A percentile compares a stretch with the other conserved stretches of the same genome.
phyloP scores from a whole-genome alignment of 2,113 vertebrate species.

The Ameiurus melas region DNA sequence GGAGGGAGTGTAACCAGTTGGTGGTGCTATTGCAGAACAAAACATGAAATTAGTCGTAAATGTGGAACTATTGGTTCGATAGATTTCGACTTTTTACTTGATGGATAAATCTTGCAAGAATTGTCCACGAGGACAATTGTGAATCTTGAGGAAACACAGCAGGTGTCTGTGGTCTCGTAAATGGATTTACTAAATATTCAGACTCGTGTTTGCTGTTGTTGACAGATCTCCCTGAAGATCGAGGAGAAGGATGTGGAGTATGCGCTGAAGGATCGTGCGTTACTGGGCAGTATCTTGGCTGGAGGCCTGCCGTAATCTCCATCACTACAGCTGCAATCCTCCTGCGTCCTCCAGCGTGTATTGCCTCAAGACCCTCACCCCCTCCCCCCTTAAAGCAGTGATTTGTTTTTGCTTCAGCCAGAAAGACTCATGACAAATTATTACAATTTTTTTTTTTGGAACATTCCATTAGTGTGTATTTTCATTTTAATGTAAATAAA shows the following conservation, averaged over 20 bases:
- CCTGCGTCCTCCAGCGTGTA: constrained; percentile 49
- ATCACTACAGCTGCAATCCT: constrained; percentile 66
- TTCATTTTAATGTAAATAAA: neutral
- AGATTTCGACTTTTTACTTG: too few species aligned
- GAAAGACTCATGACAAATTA: neutral
- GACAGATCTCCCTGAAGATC: constrained; percentile 86
- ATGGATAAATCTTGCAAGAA: too few species aligned
- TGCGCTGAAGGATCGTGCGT: constrained; percentile 81
- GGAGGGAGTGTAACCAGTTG: too few species aligned
- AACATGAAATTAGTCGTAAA: too few species aligned
- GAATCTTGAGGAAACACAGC: too few species aligned
- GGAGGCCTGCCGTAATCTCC: constrained; percentile 72
- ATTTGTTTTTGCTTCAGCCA: neutral
- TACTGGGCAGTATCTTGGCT: constrained; percentile 85
- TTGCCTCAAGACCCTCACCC: neutral
- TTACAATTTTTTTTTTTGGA: neutral
- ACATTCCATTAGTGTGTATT: neutral
- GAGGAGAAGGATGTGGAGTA: constrained; percentile 86
- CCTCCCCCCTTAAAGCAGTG: too few species aligned
- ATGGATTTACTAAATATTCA: neutral
- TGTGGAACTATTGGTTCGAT: too few species aligned
- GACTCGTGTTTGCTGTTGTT: neutral
- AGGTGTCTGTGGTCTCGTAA: neutral
- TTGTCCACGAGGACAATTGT: too few species aligned
- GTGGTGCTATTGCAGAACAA: too few species aligned